Base-by-base conservation (phyloP, 2,113 vertebrate species). In the Erpornis zantholeuca region DNA sequence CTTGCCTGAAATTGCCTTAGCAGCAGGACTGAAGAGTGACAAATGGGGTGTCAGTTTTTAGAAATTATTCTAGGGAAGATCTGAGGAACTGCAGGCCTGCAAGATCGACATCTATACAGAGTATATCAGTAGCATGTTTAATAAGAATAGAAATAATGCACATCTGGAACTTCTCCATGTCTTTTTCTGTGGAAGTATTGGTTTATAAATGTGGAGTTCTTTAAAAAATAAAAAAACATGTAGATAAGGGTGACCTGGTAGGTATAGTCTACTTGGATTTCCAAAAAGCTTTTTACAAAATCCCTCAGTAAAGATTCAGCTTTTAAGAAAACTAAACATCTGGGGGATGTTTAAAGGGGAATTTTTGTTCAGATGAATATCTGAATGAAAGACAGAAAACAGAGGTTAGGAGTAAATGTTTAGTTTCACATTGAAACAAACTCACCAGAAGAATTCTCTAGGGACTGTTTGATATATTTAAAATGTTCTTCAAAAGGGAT, bases 281-380 rank as follows among this genome's bases (percentile, higher is more conserved):
- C 82, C 53, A 82, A 87, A 93, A 93, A 75, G 20, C 65, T 87
- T 93, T 90, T 88, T 64, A 85, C 35, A 90, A 88, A 96, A 92
- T 76, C 35, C 35, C n/a, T 72, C 61, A 71, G 70, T 60, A 88
- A 96, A 82, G 82, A 36, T 79, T 60, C 44, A 33, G 33, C 72
- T 77, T 94, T 88, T 92, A 76, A 68, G 75, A 76, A 93, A 96
- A 49, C 22, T 60, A 92, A 91, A 92, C 82, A 88, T 92, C 57
- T 90, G 86, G 68, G 82, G 38, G 18, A 88, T 54, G 70, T 82
- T 83, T 88, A 66, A 79, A 85, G 53, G 49, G 35, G 49, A 79
- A 68, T 76, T 94, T 92, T 93, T 93, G 82, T 94, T 96, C 85
- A 93, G 92, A 92, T 88, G 21, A 90, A 35, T 92, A 94, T 79